Conservation (phyloP, 2,113 vertebrate species). For the Lepus europaeus region DNA sequence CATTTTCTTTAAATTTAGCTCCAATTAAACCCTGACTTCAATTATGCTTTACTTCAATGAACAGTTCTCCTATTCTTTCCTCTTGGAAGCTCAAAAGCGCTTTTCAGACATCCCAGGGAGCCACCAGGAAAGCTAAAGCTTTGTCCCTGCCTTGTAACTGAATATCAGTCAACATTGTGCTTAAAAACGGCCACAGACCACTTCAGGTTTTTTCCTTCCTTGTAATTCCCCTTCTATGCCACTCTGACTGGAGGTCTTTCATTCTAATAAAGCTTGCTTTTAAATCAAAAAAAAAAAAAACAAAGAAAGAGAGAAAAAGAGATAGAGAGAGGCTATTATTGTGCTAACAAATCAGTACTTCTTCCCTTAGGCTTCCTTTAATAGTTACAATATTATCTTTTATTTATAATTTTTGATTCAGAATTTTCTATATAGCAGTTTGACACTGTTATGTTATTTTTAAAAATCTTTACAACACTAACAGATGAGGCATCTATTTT, state of each 20-base stretch:
- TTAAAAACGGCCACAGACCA: no score
- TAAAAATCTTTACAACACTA: background rate
- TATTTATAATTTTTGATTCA: background rate
- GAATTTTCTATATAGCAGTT: background rate
- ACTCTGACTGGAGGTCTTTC: no score
- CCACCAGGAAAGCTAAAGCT: background rate
- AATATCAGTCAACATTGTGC: no score
- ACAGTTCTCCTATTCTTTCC: background rate
- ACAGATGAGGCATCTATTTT: background rate
- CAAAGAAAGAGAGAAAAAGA: background rate
- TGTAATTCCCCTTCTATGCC: no score
- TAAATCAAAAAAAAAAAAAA: no score
- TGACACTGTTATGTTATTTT: background rate
- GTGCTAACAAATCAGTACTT: no score
- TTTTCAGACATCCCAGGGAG: background rate
- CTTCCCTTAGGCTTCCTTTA: background rate
- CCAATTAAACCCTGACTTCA: background rate
- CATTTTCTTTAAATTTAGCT: background rate
- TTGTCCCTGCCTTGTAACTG: no score
- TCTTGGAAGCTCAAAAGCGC: background rate
- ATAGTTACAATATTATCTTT: background rate
- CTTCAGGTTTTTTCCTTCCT: no score
- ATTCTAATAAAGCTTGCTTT: no score
- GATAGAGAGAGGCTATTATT: background rate
- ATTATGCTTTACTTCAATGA: background rate